Percentiles rank a stretch among this genome's conserved stretches.
These are phyloP conservation scores for Drosophila acutilabella DNA, from an alignment of 2,888 invertebrate genomes.

Conservation along the genomic window DNA sequence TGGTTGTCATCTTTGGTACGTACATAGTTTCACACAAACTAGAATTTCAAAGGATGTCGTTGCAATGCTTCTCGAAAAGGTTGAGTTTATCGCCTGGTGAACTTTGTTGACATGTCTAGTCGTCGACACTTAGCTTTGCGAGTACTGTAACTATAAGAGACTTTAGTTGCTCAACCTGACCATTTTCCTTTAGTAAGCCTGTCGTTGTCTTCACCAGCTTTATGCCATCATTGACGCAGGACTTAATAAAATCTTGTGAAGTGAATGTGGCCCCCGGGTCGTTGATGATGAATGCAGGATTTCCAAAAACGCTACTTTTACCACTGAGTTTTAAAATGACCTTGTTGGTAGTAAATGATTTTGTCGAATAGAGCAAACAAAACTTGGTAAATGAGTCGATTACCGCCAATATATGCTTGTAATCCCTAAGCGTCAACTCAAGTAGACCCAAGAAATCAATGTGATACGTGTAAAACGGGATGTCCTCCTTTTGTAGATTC, in stretches of 20 bases:
- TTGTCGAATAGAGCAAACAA: conserved; percentile 80
- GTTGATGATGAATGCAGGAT: conserved; percentile 76
- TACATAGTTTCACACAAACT: not conserved
- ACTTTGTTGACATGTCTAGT: conserved; percentile 1
- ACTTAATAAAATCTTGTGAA: conserved; percentile 68
- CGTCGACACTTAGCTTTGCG: no score
- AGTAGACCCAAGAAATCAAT: conserved; percentile 82
- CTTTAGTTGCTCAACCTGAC: no score
- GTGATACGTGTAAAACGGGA: conserved; percentile 55
- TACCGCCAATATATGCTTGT: conserved; percentile 73
- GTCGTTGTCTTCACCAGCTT: conserved; percentile 35
- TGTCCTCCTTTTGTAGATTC: conserved; percentile 39
- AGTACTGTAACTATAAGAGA: no score
- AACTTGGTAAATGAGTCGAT: conserved; percentile 82
- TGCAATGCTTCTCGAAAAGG: not conserved
- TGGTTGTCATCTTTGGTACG: conserved; percentile 3
- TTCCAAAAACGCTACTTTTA: conserved; percentile 80
- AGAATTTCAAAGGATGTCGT: conserved; percentile 9
- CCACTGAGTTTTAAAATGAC: conserved; percentile 66
- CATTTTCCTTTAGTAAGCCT: no score
- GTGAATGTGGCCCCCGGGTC: conserved; percentile 78
- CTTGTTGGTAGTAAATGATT: conserved; percentile 70
- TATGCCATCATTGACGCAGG: conserved; percentile 78
- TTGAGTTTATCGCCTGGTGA: conserved; percentile 3
- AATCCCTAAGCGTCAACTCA: conserved; percentile 60